Percentiles rank a stretch among this genome's conserved stretches.
phyloP scores from a whole-genome alignment of 2,888 invertebrate genomes.

The Eubasilissa splendida region DNA sequence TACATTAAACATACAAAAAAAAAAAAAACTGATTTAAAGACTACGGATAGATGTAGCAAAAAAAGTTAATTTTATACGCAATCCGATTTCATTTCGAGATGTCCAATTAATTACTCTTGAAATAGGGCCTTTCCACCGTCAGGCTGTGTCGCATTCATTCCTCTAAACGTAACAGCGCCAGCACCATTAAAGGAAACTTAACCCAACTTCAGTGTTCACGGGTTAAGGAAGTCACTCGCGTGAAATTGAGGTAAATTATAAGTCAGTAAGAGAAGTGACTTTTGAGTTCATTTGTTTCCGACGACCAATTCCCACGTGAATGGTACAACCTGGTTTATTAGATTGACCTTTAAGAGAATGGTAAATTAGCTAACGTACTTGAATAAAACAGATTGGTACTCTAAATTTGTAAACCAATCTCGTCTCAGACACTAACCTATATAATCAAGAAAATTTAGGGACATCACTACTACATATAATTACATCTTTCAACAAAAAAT shows the following conservation, averaged over 20 bases:
- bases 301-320: conserved; percentile 17
- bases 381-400: too few species aligned
- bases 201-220: conserved; percentile 40
- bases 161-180: conserved; percentile 6
- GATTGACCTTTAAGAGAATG: not conserved
- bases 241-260: conserved; percentile 52
- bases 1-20: too few species aligned
- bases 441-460: too few species aligned
- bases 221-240: conserved; percentile 39
- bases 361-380: too few species aligned
- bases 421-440: too few species aligned
- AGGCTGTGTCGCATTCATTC: conserved; percentile 22
- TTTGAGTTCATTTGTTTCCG: conserved; percentile 28
- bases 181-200: conserved; percentile 38
- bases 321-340: conserved; percentile 18
- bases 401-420: too few species aligned
- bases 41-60: too few species aligned
- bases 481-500: too few species aligned
- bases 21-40: too few species aligned
- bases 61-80: too few species aligned
- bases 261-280: conserved; percentile 18
- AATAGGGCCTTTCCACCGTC: conserved; percentile 4
- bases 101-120: conserved; percentile 17
- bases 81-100: not conserved
- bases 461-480: too few species aligned